These are phyloP conservation scores for Lithobates sylvaticus DNA, from an alignment of 2,797 vertebrate species.

Conservation along the genomic window DNA sequence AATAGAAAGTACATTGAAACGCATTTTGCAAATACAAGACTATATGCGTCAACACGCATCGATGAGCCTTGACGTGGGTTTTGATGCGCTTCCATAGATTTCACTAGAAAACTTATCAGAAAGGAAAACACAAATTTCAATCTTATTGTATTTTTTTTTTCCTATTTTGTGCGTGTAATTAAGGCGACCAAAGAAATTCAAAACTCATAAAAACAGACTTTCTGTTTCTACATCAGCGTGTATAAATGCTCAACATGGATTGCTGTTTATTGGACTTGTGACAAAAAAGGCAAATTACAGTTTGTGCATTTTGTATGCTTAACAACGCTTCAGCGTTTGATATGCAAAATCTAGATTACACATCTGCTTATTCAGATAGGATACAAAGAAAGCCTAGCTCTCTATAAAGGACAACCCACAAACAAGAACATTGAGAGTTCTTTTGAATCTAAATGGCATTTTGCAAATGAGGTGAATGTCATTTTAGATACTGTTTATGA, in stretches of 20 bases:
- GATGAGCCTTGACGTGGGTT: no score
- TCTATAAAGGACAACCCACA: not conserved
- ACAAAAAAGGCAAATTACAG: not conserved
- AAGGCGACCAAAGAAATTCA: conserved; percentile 46
- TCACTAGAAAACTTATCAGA: no score
- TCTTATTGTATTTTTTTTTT: not conserved
- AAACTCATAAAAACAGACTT: conserved; percentile 6
- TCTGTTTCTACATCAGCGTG: not conserved
- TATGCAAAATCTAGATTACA: conserved; percentile 34
- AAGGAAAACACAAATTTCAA: no score
- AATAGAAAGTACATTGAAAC: no score
- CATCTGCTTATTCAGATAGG: not conserved
- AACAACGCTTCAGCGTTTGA: not conserved
- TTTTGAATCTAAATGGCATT: conserved; percentile 12
- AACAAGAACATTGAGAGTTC: not conserved
- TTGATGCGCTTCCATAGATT: no score
- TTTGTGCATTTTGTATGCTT: conserved; percentile 35
- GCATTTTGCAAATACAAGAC: no score
- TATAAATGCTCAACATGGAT: not conserved
- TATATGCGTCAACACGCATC: no score
- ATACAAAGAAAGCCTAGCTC: conserved; percentile 7
- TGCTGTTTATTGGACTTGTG: not conserved
- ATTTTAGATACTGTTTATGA: conserved; percentile 17
- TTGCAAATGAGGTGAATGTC: conserved; percentile 25
- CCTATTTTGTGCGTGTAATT: not conserved